Evolutionary conservation across 53 echinoderm and acorn worm species (phyloP).

Genomic region (Zoroaster sp.): DNA sequence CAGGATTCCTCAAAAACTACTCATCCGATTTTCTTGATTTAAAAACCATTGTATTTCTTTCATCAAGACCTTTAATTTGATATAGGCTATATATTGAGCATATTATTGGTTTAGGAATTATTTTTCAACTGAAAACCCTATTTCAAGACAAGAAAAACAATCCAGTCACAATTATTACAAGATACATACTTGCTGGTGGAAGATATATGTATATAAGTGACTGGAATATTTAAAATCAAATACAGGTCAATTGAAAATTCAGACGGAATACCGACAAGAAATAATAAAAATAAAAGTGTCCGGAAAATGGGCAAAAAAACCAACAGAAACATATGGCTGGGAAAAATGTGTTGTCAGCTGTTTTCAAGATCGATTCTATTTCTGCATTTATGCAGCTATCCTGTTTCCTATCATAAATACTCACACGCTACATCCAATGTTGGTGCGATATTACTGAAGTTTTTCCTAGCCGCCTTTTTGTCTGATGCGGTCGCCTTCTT

Average conservation of each 20-base stretch:
- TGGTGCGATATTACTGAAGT: constrained; percentile 58
- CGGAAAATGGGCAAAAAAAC: constrained; percentile 16
- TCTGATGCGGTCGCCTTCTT: constrained; percentile 86
- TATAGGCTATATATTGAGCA: too few species aligned
- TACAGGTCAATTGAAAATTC: neutral
- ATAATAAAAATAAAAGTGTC: neutral
- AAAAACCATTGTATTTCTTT: too few species aligned
- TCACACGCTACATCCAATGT: constrained; percentile 71
- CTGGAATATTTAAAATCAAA: too few species aligned
- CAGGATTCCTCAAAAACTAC: too few species aligned
- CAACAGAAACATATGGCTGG: neutral
- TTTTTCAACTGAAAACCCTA: too few species aligned
- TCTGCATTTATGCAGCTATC: neutral
- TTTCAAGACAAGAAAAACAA: too few species aligned
- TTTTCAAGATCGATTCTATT: neutral
- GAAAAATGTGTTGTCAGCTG: constrained; percentile 19
- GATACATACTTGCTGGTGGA: too few species aligned
- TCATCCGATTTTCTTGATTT: too few species aligned
- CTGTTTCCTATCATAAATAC: neutral
- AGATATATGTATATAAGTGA: too few species aligned
- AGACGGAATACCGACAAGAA: neutral
- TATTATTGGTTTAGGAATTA: too few species aligned
- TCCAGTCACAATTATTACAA: too few species aligned
- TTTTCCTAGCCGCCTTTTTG: constrained; percentile 87
- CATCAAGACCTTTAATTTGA: too few species aligned